These are phyloP conservation scores for Drosophila niveifrons DNA, from an alignment of 2,888 invertebrate genomes.

Conservation along the genomic window DNA sequence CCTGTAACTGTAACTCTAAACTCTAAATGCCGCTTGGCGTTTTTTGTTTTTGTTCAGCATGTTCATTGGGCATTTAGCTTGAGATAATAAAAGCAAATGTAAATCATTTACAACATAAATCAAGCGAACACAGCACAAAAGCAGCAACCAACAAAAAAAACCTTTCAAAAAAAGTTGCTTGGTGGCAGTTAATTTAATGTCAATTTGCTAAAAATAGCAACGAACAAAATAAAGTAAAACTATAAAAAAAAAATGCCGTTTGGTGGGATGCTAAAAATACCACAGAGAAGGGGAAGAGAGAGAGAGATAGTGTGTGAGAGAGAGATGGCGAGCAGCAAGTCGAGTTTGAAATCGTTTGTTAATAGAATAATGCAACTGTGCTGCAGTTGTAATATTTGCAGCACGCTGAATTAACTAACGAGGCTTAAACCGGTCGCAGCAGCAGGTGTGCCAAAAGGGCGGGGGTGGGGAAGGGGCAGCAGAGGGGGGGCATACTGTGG, in stretches of 20 bases:
- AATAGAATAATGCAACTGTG: conserved; percentile 77
- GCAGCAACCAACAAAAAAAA: conserved; percentile 20
- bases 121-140: conserved; percentile 12
- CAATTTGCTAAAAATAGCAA: conserved; percentile 53
- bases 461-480: not conserved
- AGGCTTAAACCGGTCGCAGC: conserved; percentile 69
- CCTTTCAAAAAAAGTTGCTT: conserved; percentile 32
- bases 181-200: conserved; percentile 50
- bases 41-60: conserved; percentile 15
- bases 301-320: not conserved
- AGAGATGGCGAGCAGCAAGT: conserved; percentile 15
- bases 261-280: conserved; percentile 28
- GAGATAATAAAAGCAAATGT: conserved; percentile 43
- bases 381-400: conserved; percentile 78
- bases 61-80: conserved; percentile 37
- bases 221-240: not conserved
- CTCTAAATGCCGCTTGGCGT: conserved; percentile 7
- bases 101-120: conserved; percentile 52
- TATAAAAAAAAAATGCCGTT: conserved; percentile 33
- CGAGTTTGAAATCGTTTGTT: conserved; percentile 53
- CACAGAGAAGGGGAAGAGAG: not conserved
- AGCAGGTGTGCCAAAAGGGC: conserved; percentile 65
- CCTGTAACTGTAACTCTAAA: not conserved
- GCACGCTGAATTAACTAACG: conserved; percentile 80
- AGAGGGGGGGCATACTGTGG: not conserved